phyloP scores from a whole-genome alignment of 1,140 invertebrate genomes.

The Neocloeon triangulifer region DNA sequence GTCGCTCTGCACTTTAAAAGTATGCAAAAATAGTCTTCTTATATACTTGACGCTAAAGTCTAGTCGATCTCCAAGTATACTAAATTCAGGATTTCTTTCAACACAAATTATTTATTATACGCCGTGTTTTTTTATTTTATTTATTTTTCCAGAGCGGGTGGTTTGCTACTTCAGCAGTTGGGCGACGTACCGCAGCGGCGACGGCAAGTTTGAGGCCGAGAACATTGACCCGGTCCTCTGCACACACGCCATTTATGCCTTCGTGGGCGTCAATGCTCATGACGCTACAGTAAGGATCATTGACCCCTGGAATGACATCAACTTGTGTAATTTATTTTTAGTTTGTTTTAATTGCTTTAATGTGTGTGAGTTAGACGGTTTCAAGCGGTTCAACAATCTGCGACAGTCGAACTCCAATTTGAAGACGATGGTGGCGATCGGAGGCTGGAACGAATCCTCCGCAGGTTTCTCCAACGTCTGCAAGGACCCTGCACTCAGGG shows the following conservation, averaged over 20 bases:
- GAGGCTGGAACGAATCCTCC: conserved; percentile 49
- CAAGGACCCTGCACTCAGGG: neutral
- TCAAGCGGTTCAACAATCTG: conserved; percentile 22
- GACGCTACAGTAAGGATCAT: conserved; percentile 21
- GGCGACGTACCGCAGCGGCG: conserved; percentile 38
- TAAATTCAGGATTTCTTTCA: too few relatives aligned
- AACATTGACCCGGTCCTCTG: conserved; percentile 43
- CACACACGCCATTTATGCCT: conserved; percentile 49
- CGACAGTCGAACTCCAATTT: conserved; percentile 30
- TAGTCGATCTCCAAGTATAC: too few relatives aligned
- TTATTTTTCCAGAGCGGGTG: conserved; percentile 29
- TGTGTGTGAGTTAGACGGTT: conserved; percentile 12
- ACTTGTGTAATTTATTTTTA: too few relatives aligned
- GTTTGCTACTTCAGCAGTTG: conserved; percentile 52
- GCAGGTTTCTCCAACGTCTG: conserved; percentile 27
- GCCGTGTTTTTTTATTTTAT: too few relatives aligned
- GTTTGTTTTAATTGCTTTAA: neutral
- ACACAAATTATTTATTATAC: too few relatives aligned
- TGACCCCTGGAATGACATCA: conserved; percentile 32
- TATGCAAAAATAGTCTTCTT: too few relatives aligned
- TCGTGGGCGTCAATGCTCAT: conserved; percentile 28
- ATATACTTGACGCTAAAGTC: too few relatives aligned
- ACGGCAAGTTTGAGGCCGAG: conserved; percentile 36
- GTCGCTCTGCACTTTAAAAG: too few relatives aligned
- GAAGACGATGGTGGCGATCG: conserved; percentile 45